These are phyloP conservation scores for Myotis lucifugus DNA, from an alignment of 2,113 vertebrate species.

Conservation along the genomic window DNA sequence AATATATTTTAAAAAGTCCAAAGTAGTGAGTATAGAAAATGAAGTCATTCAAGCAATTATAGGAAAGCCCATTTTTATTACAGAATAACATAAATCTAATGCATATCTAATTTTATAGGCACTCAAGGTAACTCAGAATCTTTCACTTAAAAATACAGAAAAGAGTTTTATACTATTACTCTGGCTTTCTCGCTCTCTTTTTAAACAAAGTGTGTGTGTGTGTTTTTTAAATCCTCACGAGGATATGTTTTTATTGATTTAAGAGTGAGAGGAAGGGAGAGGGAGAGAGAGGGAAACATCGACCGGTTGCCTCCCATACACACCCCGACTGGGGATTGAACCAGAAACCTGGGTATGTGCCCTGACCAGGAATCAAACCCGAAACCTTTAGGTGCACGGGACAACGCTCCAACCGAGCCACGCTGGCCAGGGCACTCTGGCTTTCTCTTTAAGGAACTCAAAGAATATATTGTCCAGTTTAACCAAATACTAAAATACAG, in stretches of 20 bases:
- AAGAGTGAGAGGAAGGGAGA: too few relatives aligned
- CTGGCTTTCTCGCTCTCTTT: too few relatives aligned
- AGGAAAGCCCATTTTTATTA: neutral
- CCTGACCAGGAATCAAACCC: too few relatives aligned
- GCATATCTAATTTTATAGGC: neutral
- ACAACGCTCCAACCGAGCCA: too few relatives aligned
- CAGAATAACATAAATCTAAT: neutral
- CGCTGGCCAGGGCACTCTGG: neutral
- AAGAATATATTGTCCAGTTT: neutral
- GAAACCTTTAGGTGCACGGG: too few relatives aligned
- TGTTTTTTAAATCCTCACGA: too few relatives aligned
- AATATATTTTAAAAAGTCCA: neutral
- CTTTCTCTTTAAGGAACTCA: neutral
- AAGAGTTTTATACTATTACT: neutral
- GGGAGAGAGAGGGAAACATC: too few relatives aligned
- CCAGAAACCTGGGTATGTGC: too few relatives aligned
- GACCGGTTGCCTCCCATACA: too few relatives aligned
- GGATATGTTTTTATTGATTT: too few relatives aligned
- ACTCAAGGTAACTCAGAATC: neutral
- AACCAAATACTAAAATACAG: neutral
- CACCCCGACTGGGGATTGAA: too few relatives aligned
- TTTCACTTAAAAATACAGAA: neutral
- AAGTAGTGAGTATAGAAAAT: neutral
- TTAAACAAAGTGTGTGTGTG: too few relatives aligned
- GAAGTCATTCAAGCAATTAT: neutral